Conservation (phyloP, 2,797 vertebrate species). For the Microctenopoma lineatum region DNA sequence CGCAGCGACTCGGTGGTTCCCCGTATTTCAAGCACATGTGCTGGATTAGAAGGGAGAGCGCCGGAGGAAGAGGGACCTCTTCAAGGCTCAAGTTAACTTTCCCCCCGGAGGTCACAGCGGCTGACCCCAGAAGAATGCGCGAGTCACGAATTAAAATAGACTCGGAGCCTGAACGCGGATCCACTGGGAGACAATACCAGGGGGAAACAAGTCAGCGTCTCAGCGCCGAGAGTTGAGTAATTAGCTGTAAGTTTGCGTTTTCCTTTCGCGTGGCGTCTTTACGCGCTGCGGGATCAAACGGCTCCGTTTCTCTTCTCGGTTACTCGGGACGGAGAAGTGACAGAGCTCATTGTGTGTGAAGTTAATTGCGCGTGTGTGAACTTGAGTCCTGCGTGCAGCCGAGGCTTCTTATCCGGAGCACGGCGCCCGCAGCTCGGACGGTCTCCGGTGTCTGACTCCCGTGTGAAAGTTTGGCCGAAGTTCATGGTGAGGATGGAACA, state of each 20-base stretch:
- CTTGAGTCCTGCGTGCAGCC: slow-evolving; percentile 13
- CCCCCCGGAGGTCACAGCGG: slow-evolving; percentile 86
- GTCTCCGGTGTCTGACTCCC: background rate
- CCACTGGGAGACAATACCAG: slow-evolving; percentile 87
- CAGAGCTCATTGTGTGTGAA: background rate
- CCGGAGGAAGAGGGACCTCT: slow-evolving; percentile 28
- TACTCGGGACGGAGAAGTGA: background rate
- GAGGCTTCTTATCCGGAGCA: background rate
- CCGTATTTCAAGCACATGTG: background rate
- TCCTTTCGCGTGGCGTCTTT: background rate
- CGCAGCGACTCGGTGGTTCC: background rate
- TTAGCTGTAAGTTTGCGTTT: slow-evolving; percentile 19
- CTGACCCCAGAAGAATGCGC: slow-evolving; percentile 90
- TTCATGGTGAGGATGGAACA: slow-evolving; percentile 53
- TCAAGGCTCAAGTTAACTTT: slow-evolving; percentile 80
- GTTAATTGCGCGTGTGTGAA: slow-evolving; percentile 34
- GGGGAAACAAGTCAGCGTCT: slow-evolving; percentile 78
- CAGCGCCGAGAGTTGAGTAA: slow-evolving; percentile 6
- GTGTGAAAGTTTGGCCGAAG: slow-evolving; percentile 5
- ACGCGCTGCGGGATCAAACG: background rate
- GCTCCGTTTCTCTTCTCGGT: background rate
- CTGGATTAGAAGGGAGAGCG: slow-evolving; percentile 18
- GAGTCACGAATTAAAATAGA: slow-evolving; percentile 91
- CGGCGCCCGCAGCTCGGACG: slow-evolving; percentile 9
- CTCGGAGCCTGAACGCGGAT: slow-evolving; percentile 80